Conservation (phyloP, 2,113 vertebrate genomes). For the Pomatorhinus ruficollis region DNA sequence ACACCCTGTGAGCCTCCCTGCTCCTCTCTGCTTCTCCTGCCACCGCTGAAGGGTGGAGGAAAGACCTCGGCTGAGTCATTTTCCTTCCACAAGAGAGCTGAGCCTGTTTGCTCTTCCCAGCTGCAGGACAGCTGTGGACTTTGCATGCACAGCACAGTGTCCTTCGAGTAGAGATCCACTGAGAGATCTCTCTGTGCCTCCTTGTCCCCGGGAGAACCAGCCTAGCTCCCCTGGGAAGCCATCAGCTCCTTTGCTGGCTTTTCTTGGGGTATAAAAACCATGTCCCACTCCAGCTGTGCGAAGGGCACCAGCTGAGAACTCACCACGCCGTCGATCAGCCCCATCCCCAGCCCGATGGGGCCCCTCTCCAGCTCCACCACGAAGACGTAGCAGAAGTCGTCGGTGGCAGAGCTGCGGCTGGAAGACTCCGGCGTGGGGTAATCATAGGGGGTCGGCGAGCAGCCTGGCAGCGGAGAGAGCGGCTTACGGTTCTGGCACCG, state of each 20-base stretch:
- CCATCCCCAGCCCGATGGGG: conserved; percentile 92
- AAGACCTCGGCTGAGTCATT: neutral
- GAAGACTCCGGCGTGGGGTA: conserved; percentile 82
- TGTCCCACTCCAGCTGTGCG: neutral
- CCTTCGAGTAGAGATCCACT: neutral
- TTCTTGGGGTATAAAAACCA: neutral
- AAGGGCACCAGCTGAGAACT: conserved; percentile 47
- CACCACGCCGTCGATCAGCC: conserved; percentile 93
- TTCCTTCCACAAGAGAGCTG: neutral
- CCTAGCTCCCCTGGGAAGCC: neutral
- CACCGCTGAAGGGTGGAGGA: neutral
- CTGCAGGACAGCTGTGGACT: conserved; percentile 18
- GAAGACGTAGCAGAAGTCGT: conserved; percentile 89
- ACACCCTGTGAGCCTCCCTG: neutral
- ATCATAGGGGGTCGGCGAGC: conserved; percentile 43
- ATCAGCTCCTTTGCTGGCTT: neutral
- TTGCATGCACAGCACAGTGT: accelerated
- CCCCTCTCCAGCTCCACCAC: conserved; percentile 94
- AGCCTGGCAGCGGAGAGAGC: conserved; percentile 12
- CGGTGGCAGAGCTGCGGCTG: conserved; percentile 79
- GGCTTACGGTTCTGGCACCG: accelerated
- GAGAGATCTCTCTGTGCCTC: neutral
- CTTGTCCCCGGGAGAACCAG: neutral
- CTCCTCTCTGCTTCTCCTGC: neutral
- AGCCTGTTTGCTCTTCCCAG: neutral